Evolutionary conservation across 2,888 invertebrate species (phyloP), one percentile per base, ranked within the genome.

Genomic region (Podotricha telesiphe): DNA sequence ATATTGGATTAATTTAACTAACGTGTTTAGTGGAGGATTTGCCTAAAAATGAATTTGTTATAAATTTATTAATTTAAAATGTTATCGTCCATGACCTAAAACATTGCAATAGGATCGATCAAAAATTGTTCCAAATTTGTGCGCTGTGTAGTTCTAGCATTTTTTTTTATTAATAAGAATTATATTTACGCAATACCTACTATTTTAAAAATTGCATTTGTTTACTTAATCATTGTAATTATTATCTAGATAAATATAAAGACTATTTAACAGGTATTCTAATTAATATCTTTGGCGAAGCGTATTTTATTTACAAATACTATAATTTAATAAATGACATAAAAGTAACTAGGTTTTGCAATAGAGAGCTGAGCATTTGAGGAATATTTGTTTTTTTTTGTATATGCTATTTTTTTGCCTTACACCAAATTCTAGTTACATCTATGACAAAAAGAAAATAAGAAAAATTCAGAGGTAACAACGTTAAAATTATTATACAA

Each of bases 281-380:
- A 85, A 73, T 78, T 86, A 85, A 73, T 78, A 79, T 85, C 88
- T 89, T 89, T 89, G 89, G 89, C 88, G 82, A 87, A 88, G 83
- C 81, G 76, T 76, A 74, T 74, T 75, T 77, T 89, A 88, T 88
- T 84, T 89, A 89, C 89, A 71, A 22, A 69, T 67, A 71, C 55
- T 63, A 70, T 59, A 70, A 61, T 66, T 56, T 50, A 48, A 42
- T 42, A 70, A 15, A 51, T 10, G 15, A 11, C 63, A 50, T 37
- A 63, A 50, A 50, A 20, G 34, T 50, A 61, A 61, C 61, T 61
- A 48, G 47, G 11, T 19, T 34, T 62, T 50, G 62, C 34, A 47
- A 45, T 42, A 45, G 22, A n/a, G n/a, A n/a, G 20, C 22, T n/a
- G 22, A 22, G 7, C 22, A 59, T 59, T 59, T 45, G 45, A 59